Evolutionary conservation across 2,797 vertebrate genomes (phyloP), one percentile per base, ranked within the genome.

Genomic region (Lerista edwardsae): DNA sequence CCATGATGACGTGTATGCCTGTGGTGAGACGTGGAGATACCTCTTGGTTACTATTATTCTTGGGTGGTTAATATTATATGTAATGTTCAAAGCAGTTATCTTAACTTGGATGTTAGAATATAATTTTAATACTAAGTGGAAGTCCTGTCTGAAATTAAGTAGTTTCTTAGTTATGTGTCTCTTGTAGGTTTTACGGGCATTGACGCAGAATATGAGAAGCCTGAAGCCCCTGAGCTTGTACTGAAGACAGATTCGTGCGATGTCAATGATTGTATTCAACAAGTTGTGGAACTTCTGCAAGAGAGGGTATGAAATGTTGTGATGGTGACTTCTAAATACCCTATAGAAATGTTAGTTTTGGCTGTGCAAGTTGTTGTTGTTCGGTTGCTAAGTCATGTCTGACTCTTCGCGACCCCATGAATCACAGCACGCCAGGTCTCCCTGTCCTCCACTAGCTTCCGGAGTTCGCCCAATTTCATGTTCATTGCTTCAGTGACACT

Each of bases 201-300:
- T 84, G 99, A 99, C 92, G 97, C 99, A 0, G 98, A 98, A 88
- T 99, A 99, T 83, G 99, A 99, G 94, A 99, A 99, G 82, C 99
- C 99, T 0, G 99, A 99, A 93, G 96, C 98, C 14, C 98, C 99
- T 4, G 99, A 99, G 79, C 94, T 99, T 93, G 99, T 99, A 83
- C 95, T 99, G 93, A 99, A 99, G 95, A 99, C 99, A 0, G 98
- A 99, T 94, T 97, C 97, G 25, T 99, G 98, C 94, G 98, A 95
- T 51, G 98, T 99, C 34, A 99, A 99, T 36, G 98, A 99, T 76
- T 98, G 98, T 79, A 96, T 99, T 84, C 98, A 99, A 80, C 98
- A 99, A 89, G 97, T 99, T n/a, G 93, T 99, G 79, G 99, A 99
- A 88, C 97, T 99, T 87, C 97, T 99, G 78, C 99, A 99, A 91